Conservation (phyloP, 2,113 vertebrate genomes). For the Emydura subglobosa region DNA sequence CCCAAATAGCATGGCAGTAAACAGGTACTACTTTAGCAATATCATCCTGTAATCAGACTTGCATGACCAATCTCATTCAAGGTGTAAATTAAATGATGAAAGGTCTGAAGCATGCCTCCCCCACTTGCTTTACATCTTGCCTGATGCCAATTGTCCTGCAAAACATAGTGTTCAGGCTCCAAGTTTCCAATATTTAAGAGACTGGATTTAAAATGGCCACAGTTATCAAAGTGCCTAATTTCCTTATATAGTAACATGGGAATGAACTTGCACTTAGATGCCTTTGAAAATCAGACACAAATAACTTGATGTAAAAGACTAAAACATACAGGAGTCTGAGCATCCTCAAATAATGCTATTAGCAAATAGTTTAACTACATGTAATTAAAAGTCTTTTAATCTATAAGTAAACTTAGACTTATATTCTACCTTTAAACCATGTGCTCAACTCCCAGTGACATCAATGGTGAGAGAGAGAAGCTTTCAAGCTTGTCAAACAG, state of each 20-base stretch:
- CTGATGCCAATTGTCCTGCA: neutral
- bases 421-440: neutral
- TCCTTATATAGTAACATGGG: neutral
- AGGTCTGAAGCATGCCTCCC: neutral
- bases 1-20: neutral
- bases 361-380: neutral
- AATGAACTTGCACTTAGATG: neutral
- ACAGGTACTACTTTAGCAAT: neutral
- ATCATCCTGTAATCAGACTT: neutral
- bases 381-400: neutral
- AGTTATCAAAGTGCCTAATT: neutral
- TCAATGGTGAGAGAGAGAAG: neutral
- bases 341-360: neutral
- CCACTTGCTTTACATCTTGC: neutral
- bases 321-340: neutral
- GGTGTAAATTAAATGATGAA: neutral
- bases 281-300: neutral
- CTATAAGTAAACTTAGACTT: neutral
- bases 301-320: neutral
- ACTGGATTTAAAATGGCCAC: neutral
- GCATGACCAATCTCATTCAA: neutral
- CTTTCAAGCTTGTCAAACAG: neutral
- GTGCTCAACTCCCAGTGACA: neutral
- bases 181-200: neutral
- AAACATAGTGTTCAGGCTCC: neutral